Evolutionary conservation across 2,113 vertebrate genomes (phyloP), one percentile per base, ranked within the genome.

Genomic region (Actinemys pallida): DNA sequence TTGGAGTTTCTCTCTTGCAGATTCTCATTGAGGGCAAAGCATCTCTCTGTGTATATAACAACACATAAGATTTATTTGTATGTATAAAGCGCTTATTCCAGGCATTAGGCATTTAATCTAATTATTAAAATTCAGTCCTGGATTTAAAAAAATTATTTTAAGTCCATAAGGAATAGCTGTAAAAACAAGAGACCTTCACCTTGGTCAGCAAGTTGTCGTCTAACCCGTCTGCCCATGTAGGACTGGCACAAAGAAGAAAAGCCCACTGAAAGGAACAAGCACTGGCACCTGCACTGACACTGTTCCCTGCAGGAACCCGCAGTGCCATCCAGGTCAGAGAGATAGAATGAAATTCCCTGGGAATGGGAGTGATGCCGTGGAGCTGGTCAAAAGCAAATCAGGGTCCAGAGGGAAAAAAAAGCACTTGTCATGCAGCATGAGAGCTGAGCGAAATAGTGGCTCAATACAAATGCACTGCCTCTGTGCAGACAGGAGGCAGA

Each of bases 141-240:
- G 19, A 72, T 72, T 72, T 22, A 72, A 72, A 72, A 72, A 72
- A 72, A 69, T 20, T 20, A 49, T 31, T 69, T 29, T 52, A 52
- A 49, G 24, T n/a, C 12, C 31, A 59, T 35, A 57, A 22, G 35
- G 29, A 47, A 31, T 11, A n/a, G 47, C 50, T 31, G 52, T 53
- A 52, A 50, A 49, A 50, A 7, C 17, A 31, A 35, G n/a, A 50
- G 29, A 87, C 8, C 10, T 56, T 81, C 72, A 50, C 31, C 62
- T 69, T n/a, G n/a, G 24, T 0, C 1, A 49, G 13, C 42, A 54
- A 52, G 20, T 42, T 81, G 49, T 24, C 0, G 0, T 81, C 84
- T 69, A 29, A 52, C 27, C 62, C 31, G 16, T 35, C 25, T 35
- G 35, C n/a, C 29, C 0, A 0, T 57, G 35, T 2, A 8, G 49